Conservation (phyloP, 2,888 invertebrate genomes). For the Selenia dentaria region DNA sequence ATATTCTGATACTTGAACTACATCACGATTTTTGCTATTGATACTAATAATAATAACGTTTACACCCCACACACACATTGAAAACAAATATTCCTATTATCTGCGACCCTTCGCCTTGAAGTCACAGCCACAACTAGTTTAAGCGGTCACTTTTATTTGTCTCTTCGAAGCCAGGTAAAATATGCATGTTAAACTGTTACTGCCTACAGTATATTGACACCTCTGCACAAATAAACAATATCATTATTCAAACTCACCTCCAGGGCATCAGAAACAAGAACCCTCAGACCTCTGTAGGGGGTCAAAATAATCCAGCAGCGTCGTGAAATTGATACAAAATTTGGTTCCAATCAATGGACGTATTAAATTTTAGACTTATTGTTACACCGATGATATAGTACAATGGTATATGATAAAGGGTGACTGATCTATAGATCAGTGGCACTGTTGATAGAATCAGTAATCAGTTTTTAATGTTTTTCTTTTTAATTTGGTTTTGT, state of each 20-base stretch:
- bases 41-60: too few species aligned
- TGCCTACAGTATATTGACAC: neutral
- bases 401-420: constrained; percentile 17
- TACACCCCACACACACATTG: too few species aligned
- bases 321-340: constrained; percentile 78
- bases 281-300: constrained; percentile 55
- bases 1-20: too few species aligned
- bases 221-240: constrained; percentile 1
- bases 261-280: constrained; percentile 43
- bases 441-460: neutral
- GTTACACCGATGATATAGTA: constrained; percentile 38
- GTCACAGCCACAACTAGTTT: too few species aligned
- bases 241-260: constrained; percentile 15
- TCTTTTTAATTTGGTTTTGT: too few species aligned
- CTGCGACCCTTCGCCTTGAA: too few species aligned
- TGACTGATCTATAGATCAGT: neutral
- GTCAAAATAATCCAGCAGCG: constrained; percentile 64
- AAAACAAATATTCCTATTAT: too few species aligned
- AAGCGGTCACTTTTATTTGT: too few species aligned
- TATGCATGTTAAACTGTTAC: too few species aligned
- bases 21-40: too few species aligned
- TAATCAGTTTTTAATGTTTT: neutral
- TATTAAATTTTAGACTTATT: constrained; percentile 51
- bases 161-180: too few species aligned
- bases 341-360: constrained; percentile 60